These are phyloP conservation scores for Scolanthus callimorphus DNA, from an alignment of 92 coral and sea anemone species.

Conservation along the genomic window DNA sequence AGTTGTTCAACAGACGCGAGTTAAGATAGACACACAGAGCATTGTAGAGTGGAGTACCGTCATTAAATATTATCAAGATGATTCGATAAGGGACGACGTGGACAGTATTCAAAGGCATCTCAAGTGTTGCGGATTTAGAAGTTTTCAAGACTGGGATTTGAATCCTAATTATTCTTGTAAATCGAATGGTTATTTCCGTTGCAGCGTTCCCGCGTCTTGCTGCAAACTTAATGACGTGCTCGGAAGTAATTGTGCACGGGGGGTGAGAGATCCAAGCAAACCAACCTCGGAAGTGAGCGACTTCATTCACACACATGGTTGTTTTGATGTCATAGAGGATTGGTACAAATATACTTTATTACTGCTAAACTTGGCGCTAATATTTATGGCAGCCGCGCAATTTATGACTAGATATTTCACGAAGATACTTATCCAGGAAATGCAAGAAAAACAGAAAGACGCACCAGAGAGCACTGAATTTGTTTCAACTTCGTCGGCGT, in stretches of 20 bases:
- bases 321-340: slow-evolving; percentile 21
- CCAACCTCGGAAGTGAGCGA: neutral
- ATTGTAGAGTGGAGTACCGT: slow-evolving; percentile 28
- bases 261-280: neutral
- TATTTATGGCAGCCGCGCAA: slow-evolving; percentile 1
- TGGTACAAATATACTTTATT: slow-evolving; percentile 43
- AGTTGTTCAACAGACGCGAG: neutral
- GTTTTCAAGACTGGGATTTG: slow-evolving; percentile 47
- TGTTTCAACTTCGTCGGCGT: no score
- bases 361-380: neutral
- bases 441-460: no score
- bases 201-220: slow-evolving; percentile 55
- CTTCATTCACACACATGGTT: slow-evolving; percentile 22
- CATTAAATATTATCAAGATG: slow-evolving; percentile 38
- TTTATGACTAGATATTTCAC: no score
- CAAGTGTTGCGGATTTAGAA: slow-evolving; percentile 46
- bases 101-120: slow-evolving; percentile 42
- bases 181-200: slow-evolving; percentile 29
- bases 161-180: slow-evolving; percentile 40
- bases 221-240: slow-evolving; percentile 15
- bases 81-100: slow-evolving; percentile 14
- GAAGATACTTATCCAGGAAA: no score
- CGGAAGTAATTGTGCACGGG: slow-evolving; percentile 11
- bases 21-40: slow-evolving; percentile 1
- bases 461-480: no score